These are phyloP conservation scores for Tenthredo distinguenda DNA, from an alignment of 2,888 invertebrate species.

Conservation along the genomic window DNA sequence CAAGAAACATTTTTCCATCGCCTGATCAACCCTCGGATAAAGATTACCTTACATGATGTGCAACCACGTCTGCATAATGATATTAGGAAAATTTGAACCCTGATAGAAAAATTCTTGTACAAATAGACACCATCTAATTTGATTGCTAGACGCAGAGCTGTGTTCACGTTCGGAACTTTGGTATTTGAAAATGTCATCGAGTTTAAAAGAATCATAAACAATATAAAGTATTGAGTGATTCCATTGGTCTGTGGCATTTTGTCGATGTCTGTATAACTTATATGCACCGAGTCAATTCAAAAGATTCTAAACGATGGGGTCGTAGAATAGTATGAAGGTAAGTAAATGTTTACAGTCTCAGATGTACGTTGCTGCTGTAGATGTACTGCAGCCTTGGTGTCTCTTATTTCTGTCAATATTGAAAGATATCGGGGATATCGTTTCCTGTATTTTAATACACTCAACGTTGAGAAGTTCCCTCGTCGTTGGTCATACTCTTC, in stretches of 20 bases:
- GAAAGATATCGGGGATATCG: conserved; percentile 30
- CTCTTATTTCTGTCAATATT: conserved; percentile 46
- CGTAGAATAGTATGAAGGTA: conserved; percentile 13
- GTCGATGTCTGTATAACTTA: background rate
- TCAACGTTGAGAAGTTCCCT: background rate
- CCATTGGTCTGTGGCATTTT: background rate
- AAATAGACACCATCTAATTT: background rate
- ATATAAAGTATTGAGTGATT: conserved; percentile 8
- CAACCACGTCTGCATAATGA: background rate
- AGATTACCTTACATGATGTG: background rate
- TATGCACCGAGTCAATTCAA: background rate
- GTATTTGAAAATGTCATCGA: background rate
- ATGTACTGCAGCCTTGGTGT: background rate
- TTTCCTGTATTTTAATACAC: conserved; percentile 24
- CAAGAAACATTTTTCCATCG: background rate
- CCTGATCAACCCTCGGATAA: background rate
- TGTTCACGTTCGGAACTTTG: background rate
- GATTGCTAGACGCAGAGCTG: background rate
- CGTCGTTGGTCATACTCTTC: background rate
- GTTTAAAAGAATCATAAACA: background rate
- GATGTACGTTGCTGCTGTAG: background rate
- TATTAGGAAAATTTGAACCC: background rate
- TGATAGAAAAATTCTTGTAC: background rate
- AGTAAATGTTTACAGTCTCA: conserved; percentile 38
- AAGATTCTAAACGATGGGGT: background rate